Evolutionary conservation across 2,113 vertebrate genomes (phyloP), one percentile per base, ranked within the genome.

Genomic region (Patagioenas fasciata): DNA sequence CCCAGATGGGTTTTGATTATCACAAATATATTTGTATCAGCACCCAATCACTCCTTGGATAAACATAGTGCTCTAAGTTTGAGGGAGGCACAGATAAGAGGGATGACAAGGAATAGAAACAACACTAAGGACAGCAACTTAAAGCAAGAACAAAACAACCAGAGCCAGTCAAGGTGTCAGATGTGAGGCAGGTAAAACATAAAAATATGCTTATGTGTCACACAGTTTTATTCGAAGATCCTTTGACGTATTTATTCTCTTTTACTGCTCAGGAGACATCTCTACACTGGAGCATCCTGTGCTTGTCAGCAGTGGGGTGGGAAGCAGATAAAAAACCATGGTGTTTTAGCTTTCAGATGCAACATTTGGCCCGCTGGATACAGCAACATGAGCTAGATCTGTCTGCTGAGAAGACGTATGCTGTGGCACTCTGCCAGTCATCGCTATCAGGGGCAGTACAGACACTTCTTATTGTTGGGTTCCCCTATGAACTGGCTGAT

Each of bases 1-100:
- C 17, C 17, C 18, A 82, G 38, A 67, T 80, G 10, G 13, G 26
- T 34, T 95, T 93, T 90, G 57, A 75, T 85, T 90, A 53, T 29
- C 65, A 34, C 3, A 9, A 6, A 29, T 42, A 20, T 64, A 32
- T 72, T 93, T 48, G 5, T 85, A 77, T 65, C 71, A 90, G 29
- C 62, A 72, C 9, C 32, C 31, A 48, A 24, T 88, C 54, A 36
- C 3, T 92, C 56, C 26, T 31, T 54, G 50, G 36, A 64, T 61
- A 83, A 88, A 65, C 53, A 48, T 10, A 26, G 34, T 38, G 12
- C 32, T 73, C 36, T 17, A 21, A 38, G 31, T 88, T 82, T 71
- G 48, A 67, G 83, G 42, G 58, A 82, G 42, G 38, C n/a, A 31
- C 31, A 88, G 67, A 57, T 53, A 80, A 73, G 50, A 62, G 24